These are phyloP conservation scores for Camponotus pennsylvanicus DNA, from an alignment of 1,140 invertebrate species.

Conservation along the genomic window DNA sequence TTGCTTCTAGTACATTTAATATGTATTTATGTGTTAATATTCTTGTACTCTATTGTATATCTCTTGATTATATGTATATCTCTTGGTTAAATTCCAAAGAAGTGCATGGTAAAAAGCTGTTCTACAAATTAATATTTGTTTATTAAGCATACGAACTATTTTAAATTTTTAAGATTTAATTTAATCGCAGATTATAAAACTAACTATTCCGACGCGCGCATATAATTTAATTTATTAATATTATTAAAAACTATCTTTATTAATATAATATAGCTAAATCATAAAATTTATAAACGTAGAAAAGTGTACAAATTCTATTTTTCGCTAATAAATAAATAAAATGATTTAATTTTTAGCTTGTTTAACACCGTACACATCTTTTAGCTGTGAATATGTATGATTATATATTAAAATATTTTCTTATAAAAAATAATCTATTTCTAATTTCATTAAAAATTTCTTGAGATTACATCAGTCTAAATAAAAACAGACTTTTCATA, in stretches of 20 bases:
- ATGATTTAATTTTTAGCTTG: constrained; percentile 2
- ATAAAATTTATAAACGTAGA: background rate
- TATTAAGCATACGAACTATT: no score
- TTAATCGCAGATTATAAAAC: no score
- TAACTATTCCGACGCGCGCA: background rate
- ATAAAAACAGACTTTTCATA: constrained; percentile 47
- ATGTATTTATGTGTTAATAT: no score
- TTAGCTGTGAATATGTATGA: background rate
- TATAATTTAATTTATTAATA: background rate
- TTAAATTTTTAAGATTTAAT: no score
- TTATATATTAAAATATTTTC: background rate
- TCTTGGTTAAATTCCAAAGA: no score
- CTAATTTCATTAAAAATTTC: background rate
- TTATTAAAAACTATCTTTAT: background rate
- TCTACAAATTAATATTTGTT: no score
- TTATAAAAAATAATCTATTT: constrained; percentile 12
- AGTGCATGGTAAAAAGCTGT: no score
- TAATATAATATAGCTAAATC: background rate
- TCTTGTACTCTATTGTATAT: no score
- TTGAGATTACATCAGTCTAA: constrained; percentile 12
- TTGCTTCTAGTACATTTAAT: no score
- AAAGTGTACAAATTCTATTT: background rate
- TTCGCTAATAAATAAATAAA: constrained; percentile 39
- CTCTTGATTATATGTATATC: no score
- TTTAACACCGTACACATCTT: background rate